Evolutionary conservation across 2,797 vertebrate genomes (phyloP).

Genomic region (Phaenicophaeus curvirostris): DNA sequence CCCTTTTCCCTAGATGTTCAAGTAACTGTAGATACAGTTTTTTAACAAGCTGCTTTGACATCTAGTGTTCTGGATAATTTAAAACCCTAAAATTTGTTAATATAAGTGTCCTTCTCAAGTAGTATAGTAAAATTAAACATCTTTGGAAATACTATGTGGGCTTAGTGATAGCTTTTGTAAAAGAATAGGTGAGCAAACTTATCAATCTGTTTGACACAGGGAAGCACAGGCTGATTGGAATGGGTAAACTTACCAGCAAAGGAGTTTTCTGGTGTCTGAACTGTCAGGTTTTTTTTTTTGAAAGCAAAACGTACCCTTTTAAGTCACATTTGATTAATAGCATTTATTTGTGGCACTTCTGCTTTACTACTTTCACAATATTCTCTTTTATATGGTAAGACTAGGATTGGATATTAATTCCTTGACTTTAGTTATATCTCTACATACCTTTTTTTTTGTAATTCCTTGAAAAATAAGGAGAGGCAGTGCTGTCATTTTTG

Average conservation of each 20-base stretch:
- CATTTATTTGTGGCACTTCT: not conserved
- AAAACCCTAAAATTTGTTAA: not conserved
- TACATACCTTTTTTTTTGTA: not conserved
- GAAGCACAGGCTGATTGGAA: not conserved
- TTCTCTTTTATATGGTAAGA: not conserved
- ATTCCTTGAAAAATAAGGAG: not conserved
- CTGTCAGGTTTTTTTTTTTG: not conserved
- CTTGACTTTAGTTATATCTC: not conserved
- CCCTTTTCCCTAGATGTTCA: not conserved
- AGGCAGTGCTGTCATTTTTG: not conserved
- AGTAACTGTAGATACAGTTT: not conserved
- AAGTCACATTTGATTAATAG: not conserved
- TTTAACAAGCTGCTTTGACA: not conserved
- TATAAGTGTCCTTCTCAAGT: not conserved
- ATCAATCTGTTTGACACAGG: rapidly evolving
- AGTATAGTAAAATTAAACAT: not conserved
- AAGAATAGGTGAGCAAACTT: not conserved
- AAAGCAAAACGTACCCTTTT: not conserved
- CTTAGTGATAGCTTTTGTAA: not conserved
- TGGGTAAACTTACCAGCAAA: not conserved
- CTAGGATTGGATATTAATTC: not conserved
- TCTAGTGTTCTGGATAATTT: not conserved
- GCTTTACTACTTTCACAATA: not conserved
- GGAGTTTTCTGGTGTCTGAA: not conserved
- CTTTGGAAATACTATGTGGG: not conserved